Conservation (phyloP, 2,888 invertebrate genomes). For the Coleophora flavipennella region DNA sequence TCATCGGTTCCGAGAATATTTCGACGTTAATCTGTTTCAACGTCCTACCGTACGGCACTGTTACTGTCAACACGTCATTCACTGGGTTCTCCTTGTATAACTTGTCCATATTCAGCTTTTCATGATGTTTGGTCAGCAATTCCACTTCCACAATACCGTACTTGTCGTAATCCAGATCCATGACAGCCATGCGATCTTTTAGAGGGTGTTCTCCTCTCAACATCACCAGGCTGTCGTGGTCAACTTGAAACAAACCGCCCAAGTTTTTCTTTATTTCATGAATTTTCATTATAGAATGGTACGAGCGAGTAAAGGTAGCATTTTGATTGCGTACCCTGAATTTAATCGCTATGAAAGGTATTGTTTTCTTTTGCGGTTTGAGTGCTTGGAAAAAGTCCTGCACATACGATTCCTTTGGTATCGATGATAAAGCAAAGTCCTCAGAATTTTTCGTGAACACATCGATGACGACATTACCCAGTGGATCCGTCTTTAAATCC, state of each 20-base stretch:
- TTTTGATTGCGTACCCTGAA: conserved; percentile 55
- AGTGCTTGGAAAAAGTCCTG: conserved; percentile 52
- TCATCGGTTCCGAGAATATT: conserved; percentile 61
- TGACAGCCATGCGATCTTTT: conserved; percentile 52
- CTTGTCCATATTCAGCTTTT: conserved; percentile 49
- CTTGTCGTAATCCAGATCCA: conserved; percentile 60
- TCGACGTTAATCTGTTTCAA: conserved; percentile 61
- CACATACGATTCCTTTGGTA: conserved; percentile 56
- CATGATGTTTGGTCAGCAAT: conserved; percentile 50
- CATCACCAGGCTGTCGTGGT: conserved; percentile 61
- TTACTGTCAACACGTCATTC: conserved; percentile 58
- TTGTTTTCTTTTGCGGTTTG: conserved; percentile 48
- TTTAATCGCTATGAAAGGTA: conserved; percentile 63
- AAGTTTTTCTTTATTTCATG: conserved; percentile 75
- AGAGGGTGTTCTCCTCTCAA: conserved; percentile 54
- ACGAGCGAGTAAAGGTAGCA: conserved; percentile 64
- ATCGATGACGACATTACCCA: conserved; percentile 53
- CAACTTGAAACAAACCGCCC: conserved; percentile 69
- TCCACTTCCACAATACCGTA: conserved; percentile 64
- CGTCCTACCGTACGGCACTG: conserved; percentile 49
- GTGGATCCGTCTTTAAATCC: conserved; percentile 48
- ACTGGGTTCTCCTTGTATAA: conserved; percentile 55
- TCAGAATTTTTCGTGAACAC: conserved; percentile 59
- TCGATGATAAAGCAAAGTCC: conserved; percentile 46
- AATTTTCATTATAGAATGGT: conserved; percentile 65